phyloP scores from a whole-genome alignment of 2,797 vertebrate species.

The Peromyscus nudipes region DNA sequence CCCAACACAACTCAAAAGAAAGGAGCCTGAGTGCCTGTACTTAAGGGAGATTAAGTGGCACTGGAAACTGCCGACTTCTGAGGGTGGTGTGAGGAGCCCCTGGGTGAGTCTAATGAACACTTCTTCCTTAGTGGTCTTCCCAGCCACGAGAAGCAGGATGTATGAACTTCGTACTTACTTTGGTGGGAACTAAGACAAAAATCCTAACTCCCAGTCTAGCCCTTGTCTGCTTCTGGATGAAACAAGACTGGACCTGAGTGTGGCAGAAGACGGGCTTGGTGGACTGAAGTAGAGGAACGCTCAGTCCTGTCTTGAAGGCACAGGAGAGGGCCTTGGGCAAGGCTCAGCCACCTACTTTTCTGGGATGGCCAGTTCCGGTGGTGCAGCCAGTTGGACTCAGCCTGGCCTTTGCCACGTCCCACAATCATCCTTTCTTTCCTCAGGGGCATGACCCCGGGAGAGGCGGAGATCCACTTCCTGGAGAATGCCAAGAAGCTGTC shows the following conservation, averaged over 20 bases:
- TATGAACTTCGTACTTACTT: constrained; percentile 33
- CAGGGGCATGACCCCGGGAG: constrained; percentile 98
- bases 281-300: background rate
- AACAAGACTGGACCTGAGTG: background rate
- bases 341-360: background rate
- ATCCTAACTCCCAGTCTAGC: background rate
- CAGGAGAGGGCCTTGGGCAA: background rate
- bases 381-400: background rate
- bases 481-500: constrained; percentile 99
- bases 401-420: background rate
- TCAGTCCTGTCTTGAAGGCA: background rate
- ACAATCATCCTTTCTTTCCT: constrained; percentile 69
- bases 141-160: constrained; percentile 20
- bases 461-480: constrained; percentile 98
- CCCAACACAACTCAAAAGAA: background rate
- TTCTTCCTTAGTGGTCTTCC: background rate
- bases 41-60: constrained; percentile 12
- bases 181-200: constrained; percentile 48
- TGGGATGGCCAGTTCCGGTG: background rate
- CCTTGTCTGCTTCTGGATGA: background rate
- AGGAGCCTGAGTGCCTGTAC: constrained; percentile 18
- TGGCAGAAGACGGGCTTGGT: background rate
- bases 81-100: constrained; percentile 17
- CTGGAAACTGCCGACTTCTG: constrained; percentile 3
- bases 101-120: constrained; percentile 6